These are phyloP conservation scores for Acanthaster planci DNA, from an alignment of 35 echinoderm and acorn worm genomes.

Conservation along the genomic window DNA sequence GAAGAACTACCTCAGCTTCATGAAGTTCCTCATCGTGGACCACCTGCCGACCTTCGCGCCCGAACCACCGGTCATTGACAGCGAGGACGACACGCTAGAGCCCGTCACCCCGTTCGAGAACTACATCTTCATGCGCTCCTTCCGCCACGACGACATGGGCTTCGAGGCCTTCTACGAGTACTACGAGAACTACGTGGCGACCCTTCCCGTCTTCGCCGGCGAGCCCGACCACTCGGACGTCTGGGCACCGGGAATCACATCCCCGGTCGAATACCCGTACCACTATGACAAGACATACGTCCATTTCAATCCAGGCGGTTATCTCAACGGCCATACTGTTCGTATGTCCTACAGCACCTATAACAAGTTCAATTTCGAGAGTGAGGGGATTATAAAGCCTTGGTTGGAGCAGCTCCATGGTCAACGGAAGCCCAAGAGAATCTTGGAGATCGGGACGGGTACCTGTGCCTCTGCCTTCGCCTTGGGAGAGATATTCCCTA, in stretches of 20 bases:
- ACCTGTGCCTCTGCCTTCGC: conserved; percentile 39
- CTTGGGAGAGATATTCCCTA: conserved; percentile 46
- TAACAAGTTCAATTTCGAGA: conserved; percentile 59
- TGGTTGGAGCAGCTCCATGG: conserved; percentile 48
- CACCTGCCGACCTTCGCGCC: conserved; percentile 47
- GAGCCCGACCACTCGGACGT: conserved; percentile 36
- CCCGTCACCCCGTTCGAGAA: conserved; percentile 52
- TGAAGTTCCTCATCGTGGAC: conserved; percentile 40
- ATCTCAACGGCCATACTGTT: conserved; percentile 37
- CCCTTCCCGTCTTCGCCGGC: conserved; percentile 29
- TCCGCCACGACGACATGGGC: conserved; percentile 37
- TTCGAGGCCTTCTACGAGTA: conserved; percentile 35
- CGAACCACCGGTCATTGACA: conserved; percentile 59
- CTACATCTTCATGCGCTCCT: conserved; percentile 51
- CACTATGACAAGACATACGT: conserved; percentile 52
- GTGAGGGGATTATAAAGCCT: background rate
- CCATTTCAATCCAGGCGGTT: conserved; percentile 54
- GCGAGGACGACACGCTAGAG: conserved; percentile 20
- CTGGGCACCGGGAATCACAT: conserved; percentile 34
- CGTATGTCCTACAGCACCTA: conserved; percentile 43
- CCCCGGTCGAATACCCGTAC: conserved; percentile 41
- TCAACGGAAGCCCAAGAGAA: conserved; percentile 14
- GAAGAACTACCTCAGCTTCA: conserved; percentile 46
- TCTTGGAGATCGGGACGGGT: conserved; percentile 57
- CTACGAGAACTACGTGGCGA: conserved; percentile 1